These are phyloP conservation scores for Trilocha varians DNA, from an alignment of 2,888 invertebrate species.

Conservation along the genomic window DNA sequence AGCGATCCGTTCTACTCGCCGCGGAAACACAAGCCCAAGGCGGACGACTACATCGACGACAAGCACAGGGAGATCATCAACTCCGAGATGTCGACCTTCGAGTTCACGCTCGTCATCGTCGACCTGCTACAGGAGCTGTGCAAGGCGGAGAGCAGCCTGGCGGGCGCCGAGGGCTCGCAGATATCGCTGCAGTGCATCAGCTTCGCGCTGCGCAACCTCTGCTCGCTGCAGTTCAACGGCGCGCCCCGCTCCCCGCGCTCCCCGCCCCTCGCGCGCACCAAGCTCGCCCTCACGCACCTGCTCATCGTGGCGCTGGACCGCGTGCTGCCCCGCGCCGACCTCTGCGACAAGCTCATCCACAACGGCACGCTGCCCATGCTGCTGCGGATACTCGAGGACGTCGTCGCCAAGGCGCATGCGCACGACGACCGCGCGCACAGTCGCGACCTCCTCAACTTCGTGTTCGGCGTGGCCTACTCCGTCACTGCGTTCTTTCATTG, in stretches of 20 bases:
- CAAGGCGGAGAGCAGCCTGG: constrained; percentile 63
- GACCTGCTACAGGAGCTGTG: constrained; percentile 71
- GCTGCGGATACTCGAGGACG: constrained; percentile 72
- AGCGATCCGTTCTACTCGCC: constrained; percentile 40
- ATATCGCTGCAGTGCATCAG: constrained; percentile 74
- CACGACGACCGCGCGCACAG: constrained; percentile 37
- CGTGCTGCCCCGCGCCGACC: constrained; percentile 63
- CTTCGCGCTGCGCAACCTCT: constrained; percentile 74
- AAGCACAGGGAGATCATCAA: constrained; percentile 66
- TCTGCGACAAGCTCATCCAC: constrained; percentile 72
- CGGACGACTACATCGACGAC: constrained; percentile 70
- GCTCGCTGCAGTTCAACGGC: constrained; percentile 74
- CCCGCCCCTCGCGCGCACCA: constrained; percentile 58
- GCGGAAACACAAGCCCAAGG: constrained; percentile 53
- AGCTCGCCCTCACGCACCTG: constrained; percentile 71
- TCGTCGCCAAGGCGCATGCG: constrained; percentile 58
- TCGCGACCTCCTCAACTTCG: constrained; percentile 63
- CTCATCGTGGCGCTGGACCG: constrained; percentile 73
- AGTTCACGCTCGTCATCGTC: constrained; percentile 72
- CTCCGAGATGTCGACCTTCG: constrained; percentile 65
- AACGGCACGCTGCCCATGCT: constrained; percentile 76
- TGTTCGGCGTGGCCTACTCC: constrained; percentile 74
- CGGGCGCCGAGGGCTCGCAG: constrained; percentile 67
- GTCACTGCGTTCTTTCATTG: constrained; percentile 75
- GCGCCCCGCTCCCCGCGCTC: constrained; percentile 36